Evolutionary conservation across 2,888 invertebrate genomes (phyloP).

Genomic region (Cephus nigrinus): DNA sequence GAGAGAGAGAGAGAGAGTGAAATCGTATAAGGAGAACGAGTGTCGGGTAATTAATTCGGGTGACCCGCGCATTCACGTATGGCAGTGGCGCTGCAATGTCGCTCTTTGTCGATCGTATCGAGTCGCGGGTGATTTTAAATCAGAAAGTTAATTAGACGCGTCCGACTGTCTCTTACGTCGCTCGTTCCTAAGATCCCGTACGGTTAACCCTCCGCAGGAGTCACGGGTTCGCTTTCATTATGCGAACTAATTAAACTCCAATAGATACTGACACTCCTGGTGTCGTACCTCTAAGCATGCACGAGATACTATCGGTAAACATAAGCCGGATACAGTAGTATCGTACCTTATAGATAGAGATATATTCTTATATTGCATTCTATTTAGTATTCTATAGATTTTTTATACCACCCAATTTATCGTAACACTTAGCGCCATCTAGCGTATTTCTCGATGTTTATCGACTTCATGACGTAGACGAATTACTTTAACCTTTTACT

Average conservation of each 20-base stretch:
- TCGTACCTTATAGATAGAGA: background rate
- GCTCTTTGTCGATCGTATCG: constrained; percentile 49
- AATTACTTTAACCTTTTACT: background rate
- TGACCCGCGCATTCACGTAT: constrained; percentile 37
- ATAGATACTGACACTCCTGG: constrained; percentile 38
- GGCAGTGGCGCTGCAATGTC: constrained; percentile 34
- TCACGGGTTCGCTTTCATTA: constrained; percentile 48
- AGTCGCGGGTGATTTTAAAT: constrained; percentile 57
- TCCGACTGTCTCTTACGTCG: constrained; percentile 47
- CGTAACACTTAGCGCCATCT: background rate
- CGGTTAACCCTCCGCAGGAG: background rate
- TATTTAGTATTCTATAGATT: background rate
- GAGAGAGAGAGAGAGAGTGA: background rate
- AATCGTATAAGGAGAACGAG: constrained; percentile 38
- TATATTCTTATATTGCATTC: background rate
- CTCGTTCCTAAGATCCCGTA: constrained; percentile 23
- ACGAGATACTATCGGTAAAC: background rate
- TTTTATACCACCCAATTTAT: background rate
- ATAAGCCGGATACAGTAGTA: background rate
- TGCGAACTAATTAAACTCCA: constrained; percentile 61
- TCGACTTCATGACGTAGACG: background rate
- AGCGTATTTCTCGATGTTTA: background rate
- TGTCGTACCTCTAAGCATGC: background rate
- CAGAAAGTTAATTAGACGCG: constrained; percentile 61
- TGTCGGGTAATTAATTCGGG: constrained; percentile 57